A percentile compares a stretch with the other conserved stretches of the same genome.
Evolutionary conservation across 2,797 vertebrate genomes (phyloP).

Genomic region (Yasuhikotakia modesta): DNA sequence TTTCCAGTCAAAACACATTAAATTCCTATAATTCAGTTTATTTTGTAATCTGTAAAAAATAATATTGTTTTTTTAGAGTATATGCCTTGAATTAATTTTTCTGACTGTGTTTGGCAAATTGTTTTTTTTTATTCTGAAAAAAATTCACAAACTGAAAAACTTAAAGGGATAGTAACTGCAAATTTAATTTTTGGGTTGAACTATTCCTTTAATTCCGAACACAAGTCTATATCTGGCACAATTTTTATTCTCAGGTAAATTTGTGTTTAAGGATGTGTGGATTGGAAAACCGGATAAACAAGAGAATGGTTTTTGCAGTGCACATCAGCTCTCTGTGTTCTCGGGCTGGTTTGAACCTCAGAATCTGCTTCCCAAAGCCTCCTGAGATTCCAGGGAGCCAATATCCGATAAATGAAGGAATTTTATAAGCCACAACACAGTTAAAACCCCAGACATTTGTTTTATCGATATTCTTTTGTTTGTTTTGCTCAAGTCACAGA

Average conservation of each 20-base stretch:
- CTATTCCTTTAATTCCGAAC: too few species aligned
- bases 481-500: constrained; percentile 34
- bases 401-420: constrained; percentile 55
- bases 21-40: constrained; percentile 2
- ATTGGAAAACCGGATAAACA: background rate
- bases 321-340: constrained; percentile 21
- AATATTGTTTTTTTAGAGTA: too few species aligned
- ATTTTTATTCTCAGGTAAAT: background rate
- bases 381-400: constrained; percentile 24
- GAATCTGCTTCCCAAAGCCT: constrained; percentile 34
- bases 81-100: too few species aligned
- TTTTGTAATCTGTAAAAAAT: too few species aligned
- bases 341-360: constrained; percentile 13
- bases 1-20: background rate
- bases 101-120: too few species aligned
- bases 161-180: too few species aligned
- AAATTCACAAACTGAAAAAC: too few species aligned
- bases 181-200: too few species aligned
- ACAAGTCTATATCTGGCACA: background rate
- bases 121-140: too few species aligned
- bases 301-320: constrained; percentile 12
- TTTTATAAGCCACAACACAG: constrained; percentile 32
- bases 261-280: constrained; percentile 1
- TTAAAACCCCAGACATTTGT: constrained; percentile 1
- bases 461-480: constrained; percentile 48